Evolutionary conservation across 2,113 vertebrate genomes (phyloP).

Genomic region (Athene cunicularia): DNA sequence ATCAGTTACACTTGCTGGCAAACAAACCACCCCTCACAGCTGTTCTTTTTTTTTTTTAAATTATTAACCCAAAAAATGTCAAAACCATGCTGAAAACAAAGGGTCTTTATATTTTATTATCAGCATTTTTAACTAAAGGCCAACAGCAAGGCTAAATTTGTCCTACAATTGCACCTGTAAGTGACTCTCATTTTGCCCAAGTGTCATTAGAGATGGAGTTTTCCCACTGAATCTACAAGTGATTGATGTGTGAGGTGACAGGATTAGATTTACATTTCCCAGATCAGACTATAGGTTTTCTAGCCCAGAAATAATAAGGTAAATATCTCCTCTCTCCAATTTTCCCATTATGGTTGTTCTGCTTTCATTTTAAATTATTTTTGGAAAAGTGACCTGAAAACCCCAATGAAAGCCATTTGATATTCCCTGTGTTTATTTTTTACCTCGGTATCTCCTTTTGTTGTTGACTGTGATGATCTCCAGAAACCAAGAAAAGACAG

Average conservation of each 20-base stretch:
- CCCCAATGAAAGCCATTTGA: background rate
- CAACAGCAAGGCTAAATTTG: background rate
- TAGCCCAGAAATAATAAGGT: background rate
- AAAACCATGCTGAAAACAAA: background rate
- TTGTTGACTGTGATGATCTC: background rate
- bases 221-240: background rate
- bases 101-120: background rate
- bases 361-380: background rate
- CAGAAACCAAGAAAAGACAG: background rate
- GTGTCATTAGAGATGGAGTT: background rate
- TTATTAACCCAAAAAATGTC: fast-evolving
- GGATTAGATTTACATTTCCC: background rate
- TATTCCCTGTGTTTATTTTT: background rate
- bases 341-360: background rate
- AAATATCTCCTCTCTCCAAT: background rate
- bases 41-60: background rate
- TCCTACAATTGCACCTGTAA: background rate
- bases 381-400: background rate
- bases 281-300: background rate
- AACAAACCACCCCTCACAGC: background rate
- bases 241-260: background rate
- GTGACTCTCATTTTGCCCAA: background rate
- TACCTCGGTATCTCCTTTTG: background rate
- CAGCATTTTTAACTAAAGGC: background rate
- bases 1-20: background rate